Base-by-base conservation (phyloP, 2,888 invertebrate species). In the Pyrgus malvae region DNA sequence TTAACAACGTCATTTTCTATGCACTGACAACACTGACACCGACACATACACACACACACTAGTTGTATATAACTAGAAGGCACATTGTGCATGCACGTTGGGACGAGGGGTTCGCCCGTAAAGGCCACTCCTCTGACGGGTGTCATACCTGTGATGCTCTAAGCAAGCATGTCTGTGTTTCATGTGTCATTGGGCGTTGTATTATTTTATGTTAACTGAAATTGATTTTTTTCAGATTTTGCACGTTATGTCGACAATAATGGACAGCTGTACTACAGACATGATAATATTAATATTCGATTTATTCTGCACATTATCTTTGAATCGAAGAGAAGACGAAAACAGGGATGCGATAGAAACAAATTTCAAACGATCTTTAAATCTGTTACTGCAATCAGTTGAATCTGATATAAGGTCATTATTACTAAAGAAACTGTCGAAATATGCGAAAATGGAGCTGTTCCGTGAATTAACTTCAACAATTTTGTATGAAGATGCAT, bases 221-320 rank as follows among this genome's bases (percentile, higher is more conserved):
- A n/a, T n/a, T n/a, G n/a, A n/a, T 40, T 5, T 40, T 27, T 69
- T 73, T 44, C 63, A 89, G 88, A 68, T 85, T 25, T 67, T 83
- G 9, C 78, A 81, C 54, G 65, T 73, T 1, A 69, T 82, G 19
- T 69, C 72, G 12, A 68, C 62, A 40, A 68, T 83, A 23, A 58
- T 76, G 31, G 59, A 68, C 50, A 64, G 67, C n/a, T 69, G 70
- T n/a, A 76, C 75, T 57, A 65, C 60, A 3, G 83, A 83, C 66
- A 58, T 79, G 16, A 76, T 76, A 56, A 56, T 78, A 48, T 49
- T 76, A 6, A 48, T 82, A 19, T 71, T 76, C 8, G 68, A 75
- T 50, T 60, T 76, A 29, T 61, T 83, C 56, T 80, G 77, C 58
- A 71, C 74, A 64, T 61, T 84, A 19, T 59, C 63, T 41, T 58